Evolutionary conservation across 2,888 invertebrate genomes (phyloP).

Genomic region (Patella ulyssiponensis): DNA sequence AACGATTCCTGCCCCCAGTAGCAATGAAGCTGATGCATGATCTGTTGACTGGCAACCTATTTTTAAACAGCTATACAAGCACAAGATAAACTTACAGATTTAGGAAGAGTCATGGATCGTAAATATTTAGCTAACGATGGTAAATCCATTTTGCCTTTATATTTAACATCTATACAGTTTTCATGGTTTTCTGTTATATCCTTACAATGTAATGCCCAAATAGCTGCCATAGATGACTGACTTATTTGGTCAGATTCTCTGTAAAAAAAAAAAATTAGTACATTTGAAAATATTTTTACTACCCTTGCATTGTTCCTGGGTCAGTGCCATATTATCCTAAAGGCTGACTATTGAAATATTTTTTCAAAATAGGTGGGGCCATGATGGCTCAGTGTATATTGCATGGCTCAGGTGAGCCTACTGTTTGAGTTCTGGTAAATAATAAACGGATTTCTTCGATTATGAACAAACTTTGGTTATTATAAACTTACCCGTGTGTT

Average conservation of each 20-base stretch:
- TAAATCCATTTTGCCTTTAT: conserved; percentile 47
- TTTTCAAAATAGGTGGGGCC: neutral
- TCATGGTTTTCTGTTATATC: conserved; percentile 26
- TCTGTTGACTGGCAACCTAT: no score
- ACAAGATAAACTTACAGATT: conserved; percentile 39
- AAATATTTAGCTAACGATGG: conserved; percentile 51
- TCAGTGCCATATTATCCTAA: no score
- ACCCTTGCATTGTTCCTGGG: no score
- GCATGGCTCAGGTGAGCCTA: neutral
- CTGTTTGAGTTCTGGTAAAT: no score
- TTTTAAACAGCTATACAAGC: neutral
- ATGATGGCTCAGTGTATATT: neutral
- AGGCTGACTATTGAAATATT: no score
- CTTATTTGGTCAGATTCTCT: conserved; percentile 25
- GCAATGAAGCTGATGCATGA: no score
- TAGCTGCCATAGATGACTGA: conserved; percentile 25
- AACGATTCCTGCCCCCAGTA: no score
- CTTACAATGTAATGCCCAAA: conserved; percentile 56
- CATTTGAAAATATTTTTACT: no score
- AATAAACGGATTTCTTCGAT: no score
- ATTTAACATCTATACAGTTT: conserved; percentile 44
- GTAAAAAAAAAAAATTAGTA: conserved; percentile 3
- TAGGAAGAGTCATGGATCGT: conserved; percentile 40
- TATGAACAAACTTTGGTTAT: no score
- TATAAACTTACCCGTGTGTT: no score